Conservation (phyloP, 1,140 invertebrate genomes). For the Platorchestia sp. region DNA sequence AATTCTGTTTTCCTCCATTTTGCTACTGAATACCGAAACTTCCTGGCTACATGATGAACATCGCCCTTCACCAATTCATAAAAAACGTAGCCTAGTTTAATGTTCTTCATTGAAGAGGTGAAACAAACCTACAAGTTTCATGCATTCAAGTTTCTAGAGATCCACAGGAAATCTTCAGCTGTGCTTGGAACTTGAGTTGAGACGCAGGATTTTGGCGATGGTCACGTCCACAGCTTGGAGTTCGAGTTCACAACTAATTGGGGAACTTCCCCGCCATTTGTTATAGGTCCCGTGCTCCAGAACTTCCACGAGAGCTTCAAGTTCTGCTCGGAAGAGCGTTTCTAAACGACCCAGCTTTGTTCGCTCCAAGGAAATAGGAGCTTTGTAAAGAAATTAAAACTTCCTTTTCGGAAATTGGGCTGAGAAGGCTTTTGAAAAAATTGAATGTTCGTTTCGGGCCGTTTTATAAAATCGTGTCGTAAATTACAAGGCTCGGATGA, state of each 20-base stretch:
- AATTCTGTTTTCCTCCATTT: no score
- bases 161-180: background rate
- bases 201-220: background rate
- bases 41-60: no score
- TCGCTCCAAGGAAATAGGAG: background rate
- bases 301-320: background rate
- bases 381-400: background rate
- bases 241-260: background rate
- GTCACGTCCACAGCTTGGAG: background rate
- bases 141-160: background rate
- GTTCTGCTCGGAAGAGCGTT: background rate
- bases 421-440: background rate
- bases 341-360: background rate
- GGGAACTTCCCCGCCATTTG: background rate
- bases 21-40: no score
- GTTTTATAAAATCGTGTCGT: background rate
- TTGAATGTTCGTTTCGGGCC: background rate
- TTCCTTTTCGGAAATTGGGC: background rate
- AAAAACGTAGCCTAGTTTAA: no score
- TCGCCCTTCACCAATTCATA: no score
- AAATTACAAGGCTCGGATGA: no score
- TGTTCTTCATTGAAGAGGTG: no score
- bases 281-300: background rate
- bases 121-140: no score
- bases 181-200: background rate